phyloP scores from a whole-genome alignment of 2,797 vertebrate species.

The Telmatherina bonti region DNA sequence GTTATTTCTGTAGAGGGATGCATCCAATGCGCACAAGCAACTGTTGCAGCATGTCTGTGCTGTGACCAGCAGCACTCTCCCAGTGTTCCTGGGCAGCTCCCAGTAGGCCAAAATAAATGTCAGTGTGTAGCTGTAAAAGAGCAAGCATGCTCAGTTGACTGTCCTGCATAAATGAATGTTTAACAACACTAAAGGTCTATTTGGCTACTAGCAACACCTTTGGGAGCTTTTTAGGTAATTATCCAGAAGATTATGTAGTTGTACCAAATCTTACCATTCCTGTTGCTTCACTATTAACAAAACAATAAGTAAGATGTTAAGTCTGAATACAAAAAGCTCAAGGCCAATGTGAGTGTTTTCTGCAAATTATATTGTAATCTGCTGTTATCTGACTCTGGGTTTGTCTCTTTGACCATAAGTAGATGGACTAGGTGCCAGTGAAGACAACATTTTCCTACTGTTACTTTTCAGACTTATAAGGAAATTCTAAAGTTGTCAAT shows the following conservation, averaged over 20 bases:
- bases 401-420: not conserved
- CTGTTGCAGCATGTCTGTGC: conserved; percentile 33
- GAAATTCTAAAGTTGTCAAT: not conserved
- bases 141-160: conserved; percentile 33
- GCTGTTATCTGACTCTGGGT: not conserved
- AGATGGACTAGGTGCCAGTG: not conserved
- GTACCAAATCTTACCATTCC: conserved; percentile 5
- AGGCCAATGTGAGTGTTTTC: not conserved
- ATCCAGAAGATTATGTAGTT: conserved; percentile 1
- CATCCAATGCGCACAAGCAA: conserved; percentile 33
- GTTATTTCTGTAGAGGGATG: conserved; percentile 20
- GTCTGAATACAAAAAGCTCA: not conserved
- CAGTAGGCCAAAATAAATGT: conserved; percentile 52
- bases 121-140: conserved; percentile 40
- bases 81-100: conserved; percentile 42
- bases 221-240: conserved; percentile 32
- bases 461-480: not conserved
- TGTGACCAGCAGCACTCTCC: conserved; percentile 26
- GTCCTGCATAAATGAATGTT: conserved; percentile 52
- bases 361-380: not conserved
- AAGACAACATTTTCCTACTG: not conserved
- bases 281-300: not conserved
- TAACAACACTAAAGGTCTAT: conserved; percentile 41
- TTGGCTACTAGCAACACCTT: not conserved
- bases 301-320: not conserved